Evolutionary conservation across 2,797 vertebrate genomes (phyloP).

Genomic region (Tokudaia muenninki): DNA sequence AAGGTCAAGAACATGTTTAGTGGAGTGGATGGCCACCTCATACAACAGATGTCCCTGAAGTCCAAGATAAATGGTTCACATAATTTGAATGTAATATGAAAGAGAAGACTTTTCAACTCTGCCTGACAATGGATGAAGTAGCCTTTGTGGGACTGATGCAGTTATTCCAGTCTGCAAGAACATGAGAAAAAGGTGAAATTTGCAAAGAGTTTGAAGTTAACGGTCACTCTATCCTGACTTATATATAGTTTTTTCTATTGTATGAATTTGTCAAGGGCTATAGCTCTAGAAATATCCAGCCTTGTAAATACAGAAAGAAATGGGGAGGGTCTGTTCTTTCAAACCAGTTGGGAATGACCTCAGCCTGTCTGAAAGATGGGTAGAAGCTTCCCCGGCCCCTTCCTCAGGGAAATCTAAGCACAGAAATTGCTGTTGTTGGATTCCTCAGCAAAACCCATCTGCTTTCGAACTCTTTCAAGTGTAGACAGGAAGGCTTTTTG

Average conservation of each 20-base stretch:
- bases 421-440: not conserved
- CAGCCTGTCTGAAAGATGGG: not conserved
- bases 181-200: not conserved
- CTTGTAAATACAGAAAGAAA: not conserved
- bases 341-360: not conserved
- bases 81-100: not conserved
- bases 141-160: not conserved
- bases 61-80: not conserved
- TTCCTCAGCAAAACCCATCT: not conserved
- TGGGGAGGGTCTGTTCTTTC: not conserved
- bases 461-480: conserved; percentile 1
- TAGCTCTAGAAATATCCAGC: not conserved
- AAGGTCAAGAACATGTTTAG: not conserved
- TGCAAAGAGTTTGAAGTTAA: not conserved
- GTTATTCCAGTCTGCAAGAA: not conserved
- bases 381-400: not conserved
- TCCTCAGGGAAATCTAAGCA: not conserved
- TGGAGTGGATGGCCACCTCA: not conserved
- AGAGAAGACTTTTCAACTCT: not conserved
- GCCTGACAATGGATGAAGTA: not conserved
- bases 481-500: not conserved
- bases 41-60: not conserved
- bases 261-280: not conserved
- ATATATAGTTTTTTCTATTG: not conserved
- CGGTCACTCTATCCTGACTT: not conserved